A percentile compares a stretch with the other conserved stretches of the same genome.
phyloP scores from a whole-genome alignment of 2,797 vertebrate species.

The Peromyscus attwateri region DNA sequence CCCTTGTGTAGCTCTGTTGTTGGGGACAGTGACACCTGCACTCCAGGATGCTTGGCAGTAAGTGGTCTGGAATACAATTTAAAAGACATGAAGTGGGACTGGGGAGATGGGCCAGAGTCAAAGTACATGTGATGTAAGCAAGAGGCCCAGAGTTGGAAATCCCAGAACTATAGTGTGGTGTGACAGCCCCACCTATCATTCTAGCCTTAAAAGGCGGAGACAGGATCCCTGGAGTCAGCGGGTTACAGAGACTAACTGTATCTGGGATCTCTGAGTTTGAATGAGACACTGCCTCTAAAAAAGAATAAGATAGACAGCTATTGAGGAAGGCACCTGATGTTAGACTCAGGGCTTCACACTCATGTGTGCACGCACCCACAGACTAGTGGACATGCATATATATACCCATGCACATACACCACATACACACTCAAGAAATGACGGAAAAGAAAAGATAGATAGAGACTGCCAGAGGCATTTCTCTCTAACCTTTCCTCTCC shows the following conservation, averaged over 20 bases:
- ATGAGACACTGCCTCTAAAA: background rate
- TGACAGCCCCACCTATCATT: background rate
- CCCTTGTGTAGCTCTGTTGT: conserved; percentile 35
- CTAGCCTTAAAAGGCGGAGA: background rate
- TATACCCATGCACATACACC: too few relatives aligned
- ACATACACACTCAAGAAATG: background rate
- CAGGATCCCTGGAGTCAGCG: background rate
- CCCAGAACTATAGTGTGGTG: background rate
- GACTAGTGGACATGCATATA: background rate
- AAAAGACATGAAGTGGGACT: background rate
- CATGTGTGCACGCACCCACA: background rate
- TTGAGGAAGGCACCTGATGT: background rate
- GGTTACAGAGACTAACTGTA: background rate
- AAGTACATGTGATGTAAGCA: background rate
- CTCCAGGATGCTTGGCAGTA: background rate
- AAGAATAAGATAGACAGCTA: background rate
- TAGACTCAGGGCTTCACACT: background rate
- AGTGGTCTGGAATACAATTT: background rate
- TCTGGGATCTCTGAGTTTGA: background rate
- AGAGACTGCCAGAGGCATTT: background rate
- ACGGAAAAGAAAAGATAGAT: background rate
- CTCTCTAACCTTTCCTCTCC: conserved; percentile 3
- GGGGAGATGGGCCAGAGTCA: background rate
- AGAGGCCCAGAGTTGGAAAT: background rate
- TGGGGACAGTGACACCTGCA: background rate